Evolutionary conservation across 2,888 invertebrate species (phyloP), one percentile per base, ranked within the genome.

Genomic region (Poecilus cupreus): DNA sequence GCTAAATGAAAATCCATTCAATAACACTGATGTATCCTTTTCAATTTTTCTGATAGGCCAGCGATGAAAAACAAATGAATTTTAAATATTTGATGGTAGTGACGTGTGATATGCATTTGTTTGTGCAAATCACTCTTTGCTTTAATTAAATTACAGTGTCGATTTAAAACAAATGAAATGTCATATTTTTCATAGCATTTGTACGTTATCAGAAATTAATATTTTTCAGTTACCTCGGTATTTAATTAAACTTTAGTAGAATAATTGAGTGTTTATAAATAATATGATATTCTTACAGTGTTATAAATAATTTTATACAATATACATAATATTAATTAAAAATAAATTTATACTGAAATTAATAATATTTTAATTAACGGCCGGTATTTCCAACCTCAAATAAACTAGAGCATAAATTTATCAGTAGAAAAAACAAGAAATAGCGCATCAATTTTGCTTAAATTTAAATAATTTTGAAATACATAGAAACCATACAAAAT

Each of bases 1-100:
- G 60, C 6, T 11, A 60, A 60, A 60, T 60, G 60, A 60, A 54
- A 60, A 18, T 60, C 26, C 60, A 60, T 60, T 60, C 26, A 60
- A 60, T 26, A 60, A 60, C 10, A 43, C 60, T 60, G 60, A 26
- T 60, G 26, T 60, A 24, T 24, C 13, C 60, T 60, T 24, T 54
- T 54, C 54, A 54, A 54, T 54, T 54, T 54, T 60, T 60, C 26
- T 60, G 60, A 60, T 32, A 60, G 60, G 26, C 60, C 26, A 26
- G n/a, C 60, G 60, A 60, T 26, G 60, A 24, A 20, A 60, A 24
- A 60, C 60, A 32, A 60, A 32, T 60, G 60, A 60, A 60, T 60
- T 60, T 60, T n/a, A 26, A 26, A 60, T 60, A 60, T 26, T 60
- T 26, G 60, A 24, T 60, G 26, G 60, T 60, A 24, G 60, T 60